phyloP scores from a whole-genome alignment of 2,113 vertebrate genomes.

The Telmatochromis sp. region DNA sequence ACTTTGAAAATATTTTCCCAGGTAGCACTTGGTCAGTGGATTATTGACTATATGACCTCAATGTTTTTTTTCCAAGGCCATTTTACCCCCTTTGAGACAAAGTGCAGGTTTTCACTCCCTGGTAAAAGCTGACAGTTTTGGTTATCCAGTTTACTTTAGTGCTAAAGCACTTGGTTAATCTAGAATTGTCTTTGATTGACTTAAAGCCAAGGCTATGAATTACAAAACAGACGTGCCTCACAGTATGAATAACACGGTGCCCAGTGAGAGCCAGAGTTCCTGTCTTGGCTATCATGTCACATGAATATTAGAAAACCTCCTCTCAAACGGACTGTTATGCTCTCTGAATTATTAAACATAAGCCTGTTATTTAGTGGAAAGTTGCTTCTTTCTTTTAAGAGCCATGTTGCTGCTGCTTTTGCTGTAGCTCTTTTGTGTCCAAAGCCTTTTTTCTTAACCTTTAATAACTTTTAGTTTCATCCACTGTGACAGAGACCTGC shows the following conservation, averaged over 20 bases:
- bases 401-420: not conserved
- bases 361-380: slow-evolving; percentile 40
- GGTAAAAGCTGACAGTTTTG: not conserved
- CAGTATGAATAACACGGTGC: slow-evolving; percentile 48
- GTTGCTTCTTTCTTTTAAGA: slow-evolving; percentile 11
- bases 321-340: slow-evolving; percentile 54
- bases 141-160: not conserved
- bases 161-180: slow-evolving; percentile 1
- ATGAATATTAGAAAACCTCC: slow-evolving; percentile 62
- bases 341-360: slow-evolving; percentile 54
- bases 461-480: not conserved
- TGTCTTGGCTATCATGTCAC: slow-evolving; percentile 61
- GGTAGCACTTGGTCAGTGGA: not conserved
- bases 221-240: slow-evolving; percentile 39
- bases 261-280: slow-evolving; percentile 45
- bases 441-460: not conserved
- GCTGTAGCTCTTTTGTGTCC: not conserved
- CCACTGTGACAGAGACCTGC: not conserved
- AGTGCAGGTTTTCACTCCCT: not conserved
- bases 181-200: slow-evolving; percentile 9
- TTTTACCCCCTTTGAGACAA: not conserved
- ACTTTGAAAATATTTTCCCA: not conserved
- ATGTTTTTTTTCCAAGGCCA: not conserved
- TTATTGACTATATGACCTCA: not conserved
- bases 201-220: slow-evolving; percentile 43